phyloP scores from a whole-genome alignment of 2,113 vertebrate species.

The rabbit (Oryctolagus cuniculus) region DNA sequence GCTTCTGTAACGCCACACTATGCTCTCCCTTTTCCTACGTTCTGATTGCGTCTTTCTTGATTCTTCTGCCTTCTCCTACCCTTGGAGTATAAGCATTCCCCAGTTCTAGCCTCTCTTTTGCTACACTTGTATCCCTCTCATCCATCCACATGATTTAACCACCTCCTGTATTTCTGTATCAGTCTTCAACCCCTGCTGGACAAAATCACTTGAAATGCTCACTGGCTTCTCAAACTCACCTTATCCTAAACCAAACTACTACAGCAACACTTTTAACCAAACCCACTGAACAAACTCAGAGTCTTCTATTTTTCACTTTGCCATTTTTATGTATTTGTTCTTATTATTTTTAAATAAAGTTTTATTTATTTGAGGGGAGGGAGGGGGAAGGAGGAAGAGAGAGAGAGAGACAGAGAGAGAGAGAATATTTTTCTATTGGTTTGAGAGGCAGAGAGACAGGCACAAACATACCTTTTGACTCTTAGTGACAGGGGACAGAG shows the following conservation, averaged over 20 bases:
- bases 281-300: background rate
- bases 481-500: slow-evolving; percentile 5
- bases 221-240: slow-evolving; percentile 20
- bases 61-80: background rate
- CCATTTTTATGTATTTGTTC: background rate
- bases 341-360: background rate
- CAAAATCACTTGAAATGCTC: slow-evolving; percentile 33
- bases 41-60: background rate
- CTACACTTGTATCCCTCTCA: background rate
- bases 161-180: background rate
- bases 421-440: no score
- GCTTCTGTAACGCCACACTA: background rate
- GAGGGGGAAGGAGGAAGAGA: no score
- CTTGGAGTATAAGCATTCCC: slow-evolving; percentile 15
- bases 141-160: background rate
- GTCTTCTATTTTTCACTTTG: background rate
- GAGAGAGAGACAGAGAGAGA: no score
- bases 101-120: background rate
- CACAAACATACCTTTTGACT: background rate
- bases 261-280: background rate
- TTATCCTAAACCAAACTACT: background rate
- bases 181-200: background rate
- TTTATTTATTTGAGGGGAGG: background rate
- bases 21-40: background rate
- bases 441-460: no score